Percentiles rank a stretch among this genome's conserved stretches.
These are phyloP conservation scores for Diogma glabrata DNA, from an alignment of 2,888 invertebrate species.

Conservation along the genomic window DNA sequence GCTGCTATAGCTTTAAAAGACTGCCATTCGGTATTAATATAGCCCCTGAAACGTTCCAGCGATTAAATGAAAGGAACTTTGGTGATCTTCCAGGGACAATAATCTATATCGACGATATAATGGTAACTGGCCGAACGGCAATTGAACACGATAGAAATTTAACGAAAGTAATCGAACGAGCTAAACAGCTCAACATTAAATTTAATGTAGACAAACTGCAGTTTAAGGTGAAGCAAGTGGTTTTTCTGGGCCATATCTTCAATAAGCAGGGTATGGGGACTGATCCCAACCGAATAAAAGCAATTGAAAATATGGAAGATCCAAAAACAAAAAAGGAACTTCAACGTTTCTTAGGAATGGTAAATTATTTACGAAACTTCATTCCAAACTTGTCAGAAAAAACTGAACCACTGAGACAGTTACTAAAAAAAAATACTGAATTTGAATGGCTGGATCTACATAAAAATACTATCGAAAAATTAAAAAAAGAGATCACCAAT, in stretches of 20 bases:
- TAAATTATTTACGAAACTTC: slow-evolving; percentile 17
- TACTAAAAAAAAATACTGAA: too few relatives aligned
- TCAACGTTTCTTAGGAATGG: slow-evolving; percentile 13
- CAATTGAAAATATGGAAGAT: slow-evolving; percentile 7
- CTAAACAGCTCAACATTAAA: slow-evolving; percentile 10
- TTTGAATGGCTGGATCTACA: too few relatives aligned
- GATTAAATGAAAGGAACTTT: too few relatives aligned
- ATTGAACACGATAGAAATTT: slow-evolving; percentile 15
- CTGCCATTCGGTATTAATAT: too few relatives aligned
- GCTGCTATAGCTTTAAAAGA: too few relatives aligned
- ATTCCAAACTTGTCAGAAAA: too few relatives aligned
- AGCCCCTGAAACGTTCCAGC: neutral
- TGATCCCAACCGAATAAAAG: slow-evolving; percentile 8
- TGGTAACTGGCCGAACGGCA: slow-evolving; percentile 10
- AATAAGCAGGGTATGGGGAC: slow-evolving; percentile 3
- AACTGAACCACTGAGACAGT: too few relatives aligned
- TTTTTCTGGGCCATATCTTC: slow-evolving; percentile 15
- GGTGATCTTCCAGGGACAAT: too few relatives aligned
- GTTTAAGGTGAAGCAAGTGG: slow-evolving; percentile 11
- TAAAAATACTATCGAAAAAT: too few relatives aligned
- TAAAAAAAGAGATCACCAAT: too few relatives aligned
- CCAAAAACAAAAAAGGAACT: too few relatives aligned
- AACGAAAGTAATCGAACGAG: slow-evolving; percentile 9
- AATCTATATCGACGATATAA: slow-evolving; percentile 16
- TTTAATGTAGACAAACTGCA: slow-evolving; percentile 15